Evolutionary conservation across 2,888 invertebrate species (phyloP).

Genomic region (Caenorhabditis parvicauda): DNA sequence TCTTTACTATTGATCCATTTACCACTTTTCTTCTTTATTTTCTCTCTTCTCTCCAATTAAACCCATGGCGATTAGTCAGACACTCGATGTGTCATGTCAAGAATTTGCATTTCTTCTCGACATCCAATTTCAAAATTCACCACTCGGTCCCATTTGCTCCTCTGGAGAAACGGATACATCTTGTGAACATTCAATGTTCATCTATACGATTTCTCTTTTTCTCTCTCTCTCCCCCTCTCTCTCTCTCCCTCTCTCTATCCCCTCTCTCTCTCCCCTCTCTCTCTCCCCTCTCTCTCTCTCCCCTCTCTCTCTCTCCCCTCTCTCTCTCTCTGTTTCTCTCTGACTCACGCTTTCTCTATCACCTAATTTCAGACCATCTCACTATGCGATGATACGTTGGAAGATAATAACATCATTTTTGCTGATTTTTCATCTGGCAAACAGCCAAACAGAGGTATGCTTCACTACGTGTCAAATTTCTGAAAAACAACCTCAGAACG

Average conservation of each 20-base stretch:
- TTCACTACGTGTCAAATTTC: constrained; percentile 5
- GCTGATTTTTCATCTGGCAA: constrained; percentile 1
- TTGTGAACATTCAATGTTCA: background rate
- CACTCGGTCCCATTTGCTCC: no score
- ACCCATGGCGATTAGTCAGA: no score
- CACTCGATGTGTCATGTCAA: no score
- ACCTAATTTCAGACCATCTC: constrained; percentile 8
- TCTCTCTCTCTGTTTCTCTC: no score
- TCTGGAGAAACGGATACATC: no score
- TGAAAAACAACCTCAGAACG: no score
- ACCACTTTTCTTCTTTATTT: background rate
- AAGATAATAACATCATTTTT: constrained; percentile 10
- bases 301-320: background rate
- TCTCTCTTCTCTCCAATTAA: background rate
- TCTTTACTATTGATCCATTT: background rate
- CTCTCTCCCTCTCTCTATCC: background rate
- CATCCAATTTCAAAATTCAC: no score
- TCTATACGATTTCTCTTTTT: constrained; percentile 1
- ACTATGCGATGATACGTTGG: constrained; percentile 32
- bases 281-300: constrained; percentile 6
- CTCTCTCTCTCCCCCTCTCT: background rate
- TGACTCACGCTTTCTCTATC: constrained; percentile 7
- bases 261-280: constrained; percentile 1
- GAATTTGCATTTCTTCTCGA: no score
- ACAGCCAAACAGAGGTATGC: constrained; percentile 7